Percentiles rank a stretch among this genome's conserved stretches.
Evolutionary conservation across 2,113 vertebrate genomes (phyloP).

Genomic region (Etia nguti): DNA sequence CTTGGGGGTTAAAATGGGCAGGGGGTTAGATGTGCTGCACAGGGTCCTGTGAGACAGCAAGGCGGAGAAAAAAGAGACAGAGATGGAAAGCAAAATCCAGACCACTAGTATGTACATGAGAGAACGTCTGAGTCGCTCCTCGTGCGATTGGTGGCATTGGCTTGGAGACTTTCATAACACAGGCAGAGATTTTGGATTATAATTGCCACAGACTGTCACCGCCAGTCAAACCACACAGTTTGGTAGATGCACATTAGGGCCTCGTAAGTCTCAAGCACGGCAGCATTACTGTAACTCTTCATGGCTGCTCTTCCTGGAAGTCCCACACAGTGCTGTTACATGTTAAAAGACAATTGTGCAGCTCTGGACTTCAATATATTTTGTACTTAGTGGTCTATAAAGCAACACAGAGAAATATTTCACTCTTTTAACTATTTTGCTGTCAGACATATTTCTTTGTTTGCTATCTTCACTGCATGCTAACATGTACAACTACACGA

Average conservation of each 20-base stretch:
- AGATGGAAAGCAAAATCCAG: slow-evolving; percentile 1
- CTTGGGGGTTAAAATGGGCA: neutral
- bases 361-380: neutral
- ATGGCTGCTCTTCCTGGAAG: slow-evolving; percentile 42
- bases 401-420: neutral
- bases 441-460: neutral
- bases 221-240: slow-evolving; percentile 34
- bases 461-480: neutral
- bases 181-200: slow-evolving; percentile 23
- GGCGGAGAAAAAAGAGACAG: neutral
- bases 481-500: neutral
- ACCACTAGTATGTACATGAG: neutral
- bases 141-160: slow-evolving; percentile 2
- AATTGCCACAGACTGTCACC: slow-evolving; percentile 40
- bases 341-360: slow-evolving; percentile 11
- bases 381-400: neutral
- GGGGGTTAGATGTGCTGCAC: slow-evolving; percentile 1
- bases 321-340: neutral
- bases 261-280: slow-evolving; percentile 11
- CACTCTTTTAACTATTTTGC: neutral
- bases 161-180: slow-evolving; percentile 23
- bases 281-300: slow-evolving; percentile 35
- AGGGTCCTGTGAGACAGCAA: neutral
- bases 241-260: slow-evolving; percentile 23
- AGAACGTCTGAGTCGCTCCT: neutral